Conservation (phyloP, 2,888 invertebrate genomes). For the Malacosoma neustria region DNA sequence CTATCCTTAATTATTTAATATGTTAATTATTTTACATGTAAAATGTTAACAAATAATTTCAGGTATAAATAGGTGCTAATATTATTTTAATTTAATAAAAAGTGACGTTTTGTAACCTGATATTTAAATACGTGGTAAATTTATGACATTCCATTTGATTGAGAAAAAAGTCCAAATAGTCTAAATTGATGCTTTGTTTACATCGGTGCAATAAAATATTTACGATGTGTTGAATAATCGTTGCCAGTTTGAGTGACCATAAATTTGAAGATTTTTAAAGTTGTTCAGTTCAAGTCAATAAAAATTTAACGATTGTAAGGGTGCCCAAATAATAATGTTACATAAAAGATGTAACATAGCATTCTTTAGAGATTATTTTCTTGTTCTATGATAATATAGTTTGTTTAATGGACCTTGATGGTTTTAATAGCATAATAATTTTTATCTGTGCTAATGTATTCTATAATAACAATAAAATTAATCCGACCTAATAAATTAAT, state of each 20-base stretch:
- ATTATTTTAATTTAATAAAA: no score
- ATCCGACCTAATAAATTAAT: constrained; percentile 5
- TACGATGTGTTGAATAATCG: constrained; percentile 74
- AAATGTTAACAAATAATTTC: no score
- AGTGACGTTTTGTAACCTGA: no score
- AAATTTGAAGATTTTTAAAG: constrained; percentile 74
- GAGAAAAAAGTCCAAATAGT: constrained; percentile 22
- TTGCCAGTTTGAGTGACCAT: constrained; percentile 68
- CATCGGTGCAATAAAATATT: constrained; percentile 67
- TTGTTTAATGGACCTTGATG: not conserved
- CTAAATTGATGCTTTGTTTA: constrained; percentile 65
- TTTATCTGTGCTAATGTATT: not conserved
- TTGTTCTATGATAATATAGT: constrained; percentile 1
- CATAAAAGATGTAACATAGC: constrained; percentile 27
- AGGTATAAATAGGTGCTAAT: no score
- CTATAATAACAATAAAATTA: not conserved
- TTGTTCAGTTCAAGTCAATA: constrained; percentile 68
- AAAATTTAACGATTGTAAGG: constrained; percentile 69
- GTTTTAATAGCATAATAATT: not conserved
- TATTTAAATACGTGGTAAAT: no score
- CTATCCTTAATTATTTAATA: no score
- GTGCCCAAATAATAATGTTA: constrained; percentile 60
- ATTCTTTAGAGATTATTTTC: constrained; percentile 22
- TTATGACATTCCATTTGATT: not conserved
- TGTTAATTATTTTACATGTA: no score